These are phyloP conservation scores for Ephialtes manifestator DNA, from an alignment of 2,888 invertebrate species.

Conservation along the genomic window DNA sequence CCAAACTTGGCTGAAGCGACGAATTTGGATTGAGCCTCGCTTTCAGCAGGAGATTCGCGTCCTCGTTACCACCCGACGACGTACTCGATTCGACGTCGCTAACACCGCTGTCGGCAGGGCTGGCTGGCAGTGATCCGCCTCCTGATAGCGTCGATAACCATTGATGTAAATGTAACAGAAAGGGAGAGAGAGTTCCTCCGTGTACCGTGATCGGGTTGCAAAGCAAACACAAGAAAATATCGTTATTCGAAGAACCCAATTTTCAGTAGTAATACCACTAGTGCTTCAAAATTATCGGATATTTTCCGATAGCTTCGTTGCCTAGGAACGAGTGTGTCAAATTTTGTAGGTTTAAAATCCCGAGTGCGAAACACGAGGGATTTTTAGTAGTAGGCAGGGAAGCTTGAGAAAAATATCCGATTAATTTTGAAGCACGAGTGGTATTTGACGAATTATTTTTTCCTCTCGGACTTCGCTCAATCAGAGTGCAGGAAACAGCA, in stretches of 20 bases:
- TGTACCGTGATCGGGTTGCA: constrained; percentile 63
- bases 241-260: constrained; percentile 38
- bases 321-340: too few relatives aligned
- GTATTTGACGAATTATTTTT: too few relatives aligned
- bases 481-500: too few relatives aligned
- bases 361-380: too few relatives aligned
- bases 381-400: too few relatives aligned
- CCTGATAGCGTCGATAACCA: constrained; percentile 74
- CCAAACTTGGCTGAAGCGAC: constrained; percentile 83
- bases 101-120: constrained; percentile 98
- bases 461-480: too few relatives aligned
- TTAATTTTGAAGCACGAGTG: too few relatives aligned
- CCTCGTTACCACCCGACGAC: constrained; percentile 88
- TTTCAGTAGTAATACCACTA: too few relatives aligned
- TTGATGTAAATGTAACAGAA: constrained; percentile 63
- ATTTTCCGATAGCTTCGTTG: too few relatives aligned
- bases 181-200: constrained; percentile 66
- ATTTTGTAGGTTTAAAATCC: too few relatives aligned
- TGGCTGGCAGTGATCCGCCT: constrained; percentile 96
- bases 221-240: constrained; percentile 50
- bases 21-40: constrained; percentile 93
- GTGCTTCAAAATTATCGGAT: too few relatives aligned
- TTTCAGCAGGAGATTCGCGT: constrained; percentile 89
- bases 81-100: constrained; percentile 98
- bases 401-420: too few relatives aligned